phyloP scores from a whole-genome alignment of 2,113 vertebrate genomes.

The Sinosuthora webbiana region DNA sequence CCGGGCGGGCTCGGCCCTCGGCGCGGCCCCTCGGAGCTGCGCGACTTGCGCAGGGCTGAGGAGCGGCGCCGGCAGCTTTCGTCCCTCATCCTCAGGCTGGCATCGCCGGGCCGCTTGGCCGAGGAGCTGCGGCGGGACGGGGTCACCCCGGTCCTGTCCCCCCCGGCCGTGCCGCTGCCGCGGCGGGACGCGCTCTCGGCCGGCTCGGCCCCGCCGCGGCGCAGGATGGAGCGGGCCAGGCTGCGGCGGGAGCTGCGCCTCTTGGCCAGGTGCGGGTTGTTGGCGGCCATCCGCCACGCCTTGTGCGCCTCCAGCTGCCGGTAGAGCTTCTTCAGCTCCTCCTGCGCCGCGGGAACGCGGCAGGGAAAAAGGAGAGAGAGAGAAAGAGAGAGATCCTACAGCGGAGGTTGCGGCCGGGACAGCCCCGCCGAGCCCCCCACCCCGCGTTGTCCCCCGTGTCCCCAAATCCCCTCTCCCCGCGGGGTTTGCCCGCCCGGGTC shows the following conservation, averaged over 20 bases:
- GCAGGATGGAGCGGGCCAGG: conserved; percentile 80
- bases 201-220: conserved; percentile 71
- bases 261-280: conserved; percentile 92
- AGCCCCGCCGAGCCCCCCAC: not conserved
- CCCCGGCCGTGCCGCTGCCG: not conserved
- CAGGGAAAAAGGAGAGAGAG: not conserved
- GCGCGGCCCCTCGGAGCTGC: conserved; percentile 70
- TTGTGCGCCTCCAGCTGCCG: conserved; percentile 88
- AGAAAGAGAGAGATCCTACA: not conserved
- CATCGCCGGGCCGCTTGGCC: conserved; percentile 41
- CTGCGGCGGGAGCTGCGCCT: conserved; percentile 80
- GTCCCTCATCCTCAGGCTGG: conserved; percentile 57
- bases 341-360: conserved; percentile 65
- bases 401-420: not conserved
- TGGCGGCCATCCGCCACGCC: conserved; percentile 85
- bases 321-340: conserved; percentile 95
- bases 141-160: not conserved
- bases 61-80: conserved; percentile 64
- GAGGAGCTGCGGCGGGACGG: conserved; percentile 51
- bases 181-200: conserved; percentile 61
- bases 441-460: fast-evolving
- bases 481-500: not conserved
- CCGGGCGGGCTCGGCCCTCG: not conserved
- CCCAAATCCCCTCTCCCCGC: fast-evolving
- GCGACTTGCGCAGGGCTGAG: conserved; percentile 70